Evolutionary conservation across 2,888 invertebrate genomes (phyloP), one percentile per base, ranked within the genome.

Genomic region (Hedychridium roseum): DNA sequence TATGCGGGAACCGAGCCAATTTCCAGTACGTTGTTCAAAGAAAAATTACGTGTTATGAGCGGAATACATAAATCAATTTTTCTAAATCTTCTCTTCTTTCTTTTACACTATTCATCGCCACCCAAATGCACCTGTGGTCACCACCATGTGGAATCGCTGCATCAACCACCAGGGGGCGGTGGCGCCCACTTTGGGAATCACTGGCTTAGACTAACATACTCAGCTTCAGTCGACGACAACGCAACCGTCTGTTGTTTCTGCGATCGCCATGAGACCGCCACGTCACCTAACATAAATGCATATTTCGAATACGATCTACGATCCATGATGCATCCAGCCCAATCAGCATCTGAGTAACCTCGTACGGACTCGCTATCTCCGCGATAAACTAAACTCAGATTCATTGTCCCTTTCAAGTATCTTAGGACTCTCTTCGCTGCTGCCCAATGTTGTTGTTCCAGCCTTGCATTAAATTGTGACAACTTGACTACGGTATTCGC

Each of bases 361-460:
- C 2, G 20, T 1, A 39, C 9, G 11, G 15, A 16, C 38, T 38
- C 26, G 1, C 21, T n/a, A 9, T 16, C 16, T 26, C 16, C 26
- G 9, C 12, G 18, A 26, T 26, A 38, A n/a, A 38, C 17, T 2
- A 38, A 14, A 7, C 23, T 28, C 0, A 26, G 17, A 26, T 39
- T 12, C n/a, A 39, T 28, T 9, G 28, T 39, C 17, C 39, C 39
- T 39, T 39, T 28, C 4, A 39, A 12, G 12, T 39, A 28, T 17
- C 39, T 26, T 4, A 39, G 28, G 9, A 28, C 28, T 12, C 9
- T 16, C 14, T 39, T 39, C 6, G 39, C 39, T 3, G 39, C 18
- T 16, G 16, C 28, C 28, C 39, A 39, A 15, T 39, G 18, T n/a
- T n/a, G n/a, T n/a, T n/a, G n/a, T n/a, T n/a, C n/a, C n/a, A n/a